Evolutionary conservation across 92 coral and sea anemone species (phyloP), one percentile per base, ranked within the genome.

Genomic region (Diadumene lineata): DNA sequence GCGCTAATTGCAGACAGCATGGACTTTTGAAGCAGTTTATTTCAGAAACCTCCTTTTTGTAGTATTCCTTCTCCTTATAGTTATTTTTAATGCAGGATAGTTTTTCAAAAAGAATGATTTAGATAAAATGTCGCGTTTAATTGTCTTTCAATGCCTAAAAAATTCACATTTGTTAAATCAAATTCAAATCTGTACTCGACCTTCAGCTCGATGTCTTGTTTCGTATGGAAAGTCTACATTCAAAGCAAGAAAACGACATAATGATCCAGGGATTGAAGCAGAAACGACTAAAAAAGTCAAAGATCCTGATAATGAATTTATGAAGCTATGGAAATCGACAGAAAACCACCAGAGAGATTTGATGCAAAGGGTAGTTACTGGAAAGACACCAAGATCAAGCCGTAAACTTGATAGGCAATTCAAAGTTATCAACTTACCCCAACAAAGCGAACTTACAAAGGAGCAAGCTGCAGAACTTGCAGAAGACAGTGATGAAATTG

Each of bases 271-370:
- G 21, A 60, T 86, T 7, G 83, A 69, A 22, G 82, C 77, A 56
- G 65, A 53, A 31, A 74, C 76, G 75, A 78, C 74, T 32, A 38
- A 25, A n/a, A 79, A 69, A 34, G 31, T 21, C 4, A 34, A 25
- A 22, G 86, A 81, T 30, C 74, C 85, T 43, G 97, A 87, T 60
- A 65, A 51, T 19, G 88, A 91, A 34, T 91, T 91, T 53, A 82
- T 91, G 90, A 83, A 87, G 60, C 51, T 91, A 70, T 91, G 97
- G 97, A 74, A 70, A 23, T 62, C 80, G 10, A 68, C 97, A 16
- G 97, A 91, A 63, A 83, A 72, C 1, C 66, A 81, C 51, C 76
- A 84, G 28, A 86, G 68, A 53, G 79, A 75, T 53, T 68, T 72
- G 32, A 56, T 87, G 30, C 56, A 73, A 17, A 80, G 69, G 28